Conservation (phyloP, 2,113 vertebrate genomes). For the Cephalopterus ornatus region DNA sequence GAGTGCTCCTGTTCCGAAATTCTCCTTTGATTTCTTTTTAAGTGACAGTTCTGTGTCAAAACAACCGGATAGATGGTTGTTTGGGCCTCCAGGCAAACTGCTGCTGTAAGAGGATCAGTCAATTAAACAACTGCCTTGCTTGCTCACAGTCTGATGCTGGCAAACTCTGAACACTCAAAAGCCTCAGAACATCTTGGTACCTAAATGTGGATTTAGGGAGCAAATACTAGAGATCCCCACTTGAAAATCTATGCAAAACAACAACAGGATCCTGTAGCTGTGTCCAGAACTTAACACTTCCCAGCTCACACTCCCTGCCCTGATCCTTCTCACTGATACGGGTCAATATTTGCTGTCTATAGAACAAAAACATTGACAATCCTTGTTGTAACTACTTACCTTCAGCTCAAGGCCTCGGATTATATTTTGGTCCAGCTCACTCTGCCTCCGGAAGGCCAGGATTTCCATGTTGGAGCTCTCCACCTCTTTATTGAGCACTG, state of each 20-base stretch:
- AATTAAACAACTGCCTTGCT: not conserved
- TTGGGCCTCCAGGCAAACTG: not conserved
- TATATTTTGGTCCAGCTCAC: constrained; percentile 70
- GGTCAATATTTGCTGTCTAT: fast-evolving
- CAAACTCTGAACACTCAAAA: not conserved
- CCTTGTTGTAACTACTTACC: constrained; percentile 47
- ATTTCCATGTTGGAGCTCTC: constrained; percentile 76
- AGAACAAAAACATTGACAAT: not conserved
- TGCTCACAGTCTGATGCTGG: not conserved
- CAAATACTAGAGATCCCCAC: not conserved
- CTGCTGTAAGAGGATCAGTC: not conserved
- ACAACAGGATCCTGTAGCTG: not conserved
- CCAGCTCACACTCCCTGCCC: not conserved
- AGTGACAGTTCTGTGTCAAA: not conserved
- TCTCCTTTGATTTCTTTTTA: not conserved
- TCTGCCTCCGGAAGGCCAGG: constrained; percentile 72
- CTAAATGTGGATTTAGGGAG: not conserved
- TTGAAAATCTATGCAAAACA: not conserved
- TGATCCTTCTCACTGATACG: not conserved
- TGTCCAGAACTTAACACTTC: not conserved
- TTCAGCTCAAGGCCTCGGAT: constrained; percentile 76
- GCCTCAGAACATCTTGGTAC: not conserved
- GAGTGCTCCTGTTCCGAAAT: not conserved
- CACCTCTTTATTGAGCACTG: constrained; percentile 83
- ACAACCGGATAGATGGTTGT: not conserved